A percentile compares a stretch with the other conserved stretches of the same genome.
phyloP scores from a whole-genome alignment of 2,888 invertebrate genomes.

The Xylophagus ater region DNA sequence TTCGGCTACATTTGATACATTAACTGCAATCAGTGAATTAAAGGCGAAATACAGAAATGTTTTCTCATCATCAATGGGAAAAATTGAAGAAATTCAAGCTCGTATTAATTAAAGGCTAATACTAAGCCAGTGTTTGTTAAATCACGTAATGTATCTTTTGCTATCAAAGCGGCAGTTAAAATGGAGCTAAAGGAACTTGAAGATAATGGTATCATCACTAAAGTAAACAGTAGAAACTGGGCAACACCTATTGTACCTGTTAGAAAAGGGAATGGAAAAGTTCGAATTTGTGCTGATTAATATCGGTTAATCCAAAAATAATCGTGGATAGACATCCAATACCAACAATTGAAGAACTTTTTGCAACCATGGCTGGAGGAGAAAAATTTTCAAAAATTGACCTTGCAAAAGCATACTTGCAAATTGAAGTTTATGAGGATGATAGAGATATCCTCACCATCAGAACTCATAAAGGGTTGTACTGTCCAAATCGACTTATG shows the following conservation, averaged over 20 bases:
- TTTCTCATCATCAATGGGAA: not conserved
- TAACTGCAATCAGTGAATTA: no score
- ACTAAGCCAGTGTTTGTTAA: not conserved
- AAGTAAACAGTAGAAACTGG: constrained; percentile 22
- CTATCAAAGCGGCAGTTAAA: no score
- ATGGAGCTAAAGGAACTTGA: not conserved
- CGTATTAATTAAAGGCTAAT: not conserved
- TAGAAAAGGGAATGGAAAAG: constrained; percentile 20
- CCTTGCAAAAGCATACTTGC: constrained; percentile 28
- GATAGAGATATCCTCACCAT: constrained; percentile 26
- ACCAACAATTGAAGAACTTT: constrained; percentile 22
- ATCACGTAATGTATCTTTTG: no score
- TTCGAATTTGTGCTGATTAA: constrained; percentile 23
- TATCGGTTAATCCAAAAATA: constrained; percentile 22
- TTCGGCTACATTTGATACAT: no score
- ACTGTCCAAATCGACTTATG: constrained; percentile 24
- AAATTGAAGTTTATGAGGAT: constrained; percentile 26
- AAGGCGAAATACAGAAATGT: not conserved
- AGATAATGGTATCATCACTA: not conserved
- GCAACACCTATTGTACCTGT: constrained; percentile 28
- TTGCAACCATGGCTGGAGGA: constrained; percentile 21
- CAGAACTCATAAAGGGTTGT: constrained; percentile 29
- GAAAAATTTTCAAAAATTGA: constrained; percentile 24
- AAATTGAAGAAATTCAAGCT: not conserved
- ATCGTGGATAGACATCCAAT: constrained; percentile 23